Percentiles rank a stretch among this genome's conserved stretches.
These are phyloP conservation scores for Cygnus buccinator DNA, from an alignment of 2,113 vertebrate species.

Conservation along the genomic window DNA sequence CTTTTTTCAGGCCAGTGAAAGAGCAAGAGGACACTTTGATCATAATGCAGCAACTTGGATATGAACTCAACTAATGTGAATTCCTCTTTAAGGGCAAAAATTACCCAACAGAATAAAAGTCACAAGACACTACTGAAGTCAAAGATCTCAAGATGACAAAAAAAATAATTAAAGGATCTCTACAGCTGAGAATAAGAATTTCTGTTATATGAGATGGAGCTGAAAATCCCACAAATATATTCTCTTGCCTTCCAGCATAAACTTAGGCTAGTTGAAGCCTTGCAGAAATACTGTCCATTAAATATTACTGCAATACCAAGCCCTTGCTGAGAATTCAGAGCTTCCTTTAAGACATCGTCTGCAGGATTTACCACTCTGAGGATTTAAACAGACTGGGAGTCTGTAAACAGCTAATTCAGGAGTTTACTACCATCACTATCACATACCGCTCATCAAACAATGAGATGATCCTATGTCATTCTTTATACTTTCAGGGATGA, in stretches of 20 bases:
- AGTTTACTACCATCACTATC: accelerated
- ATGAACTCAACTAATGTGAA: not conserved
- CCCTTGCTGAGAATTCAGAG: not conserved
- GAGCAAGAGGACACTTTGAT: not conserved
- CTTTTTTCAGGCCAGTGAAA: not conserved
- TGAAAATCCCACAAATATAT: not conserved
- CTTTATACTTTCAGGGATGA: not conserved
- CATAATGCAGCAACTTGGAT: not conserved
- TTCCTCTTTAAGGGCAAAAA: slow-evolving; percentile 9
- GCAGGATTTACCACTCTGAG: not conserved
- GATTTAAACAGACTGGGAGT: not conserved
- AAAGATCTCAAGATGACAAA: not conserved
- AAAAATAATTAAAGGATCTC: not conserved
- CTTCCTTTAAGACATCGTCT: not conserved
- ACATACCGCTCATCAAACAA: not conserved
- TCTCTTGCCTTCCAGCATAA: not conserved
- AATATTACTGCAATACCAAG: not conserved
- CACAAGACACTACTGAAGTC: not conserved
- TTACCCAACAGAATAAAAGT: not conserved
- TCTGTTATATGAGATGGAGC: not conserved
- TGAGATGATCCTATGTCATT: not conserved
- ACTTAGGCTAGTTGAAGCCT: not conserved
- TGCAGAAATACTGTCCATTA: not conserved
- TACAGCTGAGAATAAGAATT: not conserved
- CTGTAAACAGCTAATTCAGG: not conserved